Base-by-base conservation (phyloP, 2,113 vertebrate genomes). In the Gallinago paraguaiae region DNA sequence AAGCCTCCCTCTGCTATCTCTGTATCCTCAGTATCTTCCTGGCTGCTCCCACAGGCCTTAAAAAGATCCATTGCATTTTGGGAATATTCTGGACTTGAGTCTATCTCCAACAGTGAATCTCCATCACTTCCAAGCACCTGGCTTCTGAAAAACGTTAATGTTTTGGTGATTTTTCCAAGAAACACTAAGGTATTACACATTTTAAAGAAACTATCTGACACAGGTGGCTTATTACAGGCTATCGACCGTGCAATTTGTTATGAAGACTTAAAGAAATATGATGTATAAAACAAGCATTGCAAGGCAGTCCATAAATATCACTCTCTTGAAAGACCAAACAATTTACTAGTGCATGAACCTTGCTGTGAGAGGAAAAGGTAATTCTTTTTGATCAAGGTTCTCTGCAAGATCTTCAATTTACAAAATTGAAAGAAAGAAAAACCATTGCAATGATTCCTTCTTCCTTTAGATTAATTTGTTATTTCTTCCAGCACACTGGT, bases 101-200 rank as follows among this genome's bases (percentile, higher is more conserved):
- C 98, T 97, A 98, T 91, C 92, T 98, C 98, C 97, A 97, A 96
- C 93, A 98, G 96, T 91, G 95, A 97, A 95, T 97, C 94, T 54
- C 98, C 98, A 97, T 98, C 98, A 97, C 98, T 98, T 97, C 97
- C 96, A 78, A 98, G 98, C 92, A 97, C 96, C 92, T 98, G 94
- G 96, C 96, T 98, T 98, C 98, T 97, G 97, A 97, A 98, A 98
- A 97, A 98, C 0, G 95, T 96, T 94, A 97, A 65, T 67, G 48
- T 90, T 97, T 97, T 93, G 96, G 92, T 80, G 95, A 85, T 88
- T 72, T 77, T 81, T 82, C 57, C 90, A 91, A 88, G 64, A 93
- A 89, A 93, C 30, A 81, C 27, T 37, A 50, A 69, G 14, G 41
- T 23, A 68, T 84, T 39, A 84, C 23, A 82, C 17, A 84, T 37